Base-by-base conservation (phyloP, 2,888 invertebrate genomes). In the Rhopalosiphum nymphaeae region DNA sequence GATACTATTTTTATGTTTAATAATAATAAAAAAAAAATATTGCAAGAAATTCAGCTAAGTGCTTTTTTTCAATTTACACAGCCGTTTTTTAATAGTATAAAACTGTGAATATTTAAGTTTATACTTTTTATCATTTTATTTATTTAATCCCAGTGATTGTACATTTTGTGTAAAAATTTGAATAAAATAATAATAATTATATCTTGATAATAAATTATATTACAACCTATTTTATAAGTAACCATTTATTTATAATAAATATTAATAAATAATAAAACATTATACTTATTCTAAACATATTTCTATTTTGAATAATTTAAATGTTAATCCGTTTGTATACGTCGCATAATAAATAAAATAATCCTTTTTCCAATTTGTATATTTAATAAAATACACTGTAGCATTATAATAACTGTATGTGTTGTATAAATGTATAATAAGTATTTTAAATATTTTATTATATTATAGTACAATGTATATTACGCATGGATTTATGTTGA, bases 1-100 rank as follows among this genome's bases (percentile, higher is more conserved):
- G 42, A 89, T 89, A 53, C 78, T 44, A 84, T 89, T 89, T 93
- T 93, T 84, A 93, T 89, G 89, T 89, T 84, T 36, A 89, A n/a
- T 56, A n/a, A 53, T 53, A 53, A 53, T 53, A 53, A 53, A 92
- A 93, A 86, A 84, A 89, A 93, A 89, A n/a, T n/a, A 84, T 53
- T 25, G 42, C 44, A 44, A 89, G 57, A 91, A 56, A 85, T 56
- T n/a, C 67, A 36, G 36, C 21, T 89, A 61, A 61, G n/a, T 61
- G 90, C 46, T 67, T 61, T 61, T 90, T 90, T 56, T 46, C 44
- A n/a, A 90, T 67, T 44, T n/a, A 61, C 29, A 21, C 21, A 61
- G n/a, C n/a, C 16, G 61, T 44, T 36, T 89, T 90, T 90, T 90
- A 46, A 90, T 90, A 46, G 61, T n/a, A 16, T 67, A 46, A 21